Evolutionary conservation across 2,888 invertebrate genomes (phyloP).

Genomic region (Sialis fuliginosa): DNA sequence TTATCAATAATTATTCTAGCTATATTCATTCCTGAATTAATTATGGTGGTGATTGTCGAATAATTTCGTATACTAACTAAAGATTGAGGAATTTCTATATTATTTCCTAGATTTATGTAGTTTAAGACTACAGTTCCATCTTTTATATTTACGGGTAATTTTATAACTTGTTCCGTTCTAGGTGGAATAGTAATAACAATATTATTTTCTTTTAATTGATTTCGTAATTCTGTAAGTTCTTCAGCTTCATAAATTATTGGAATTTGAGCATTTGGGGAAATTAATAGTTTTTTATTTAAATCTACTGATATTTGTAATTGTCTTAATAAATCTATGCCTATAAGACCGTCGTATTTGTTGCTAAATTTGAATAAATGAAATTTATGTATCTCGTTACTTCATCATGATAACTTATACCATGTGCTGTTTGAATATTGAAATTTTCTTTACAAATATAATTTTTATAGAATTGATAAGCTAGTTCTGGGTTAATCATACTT

Average conservation of each 20-base stretch:
- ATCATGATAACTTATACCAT: conserved; percentile 6
- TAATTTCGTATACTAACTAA: conserved; percentile 4
- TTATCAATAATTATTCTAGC: not conserved
- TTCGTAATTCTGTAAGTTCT: not conserved
- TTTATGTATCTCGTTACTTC: conserved; percentile 7
- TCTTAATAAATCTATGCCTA: conserved; percentile 7
- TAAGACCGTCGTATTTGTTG: conserved; percentile 7
- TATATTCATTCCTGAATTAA: conserved; percentile 1
- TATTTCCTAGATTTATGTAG: not conserved
- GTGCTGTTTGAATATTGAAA: too few relatives aligned
- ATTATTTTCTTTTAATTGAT: not conserved
- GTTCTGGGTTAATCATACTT: conserved; percentile 8
- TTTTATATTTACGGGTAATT: conserved; percentile 4
- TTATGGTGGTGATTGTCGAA: conserved; percentile 1
- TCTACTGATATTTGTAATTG: conserved; percentile 6
- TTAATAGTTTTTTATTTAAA: not conserved
- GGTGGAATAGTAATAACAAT: not conserved
- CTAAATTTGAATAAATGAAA: conserved; percentile 8
- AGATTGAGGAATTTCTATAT: conserved; percentile 3
- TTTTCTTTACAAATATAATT: too few relatives aligned
- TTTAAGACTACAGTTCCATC: conserved; percentile 2
- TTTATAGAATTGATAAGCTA: too few relatives aligned
- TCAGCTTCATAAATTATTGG: not conserved
- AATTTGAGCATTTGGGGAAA: conserved; percentile 2
- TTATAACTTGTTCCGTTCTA: not conserved